Percentiles rank a stretch among this genome's conserved stretches.
Conservation (phyloP, 1,140 invertebrate species). For the Drosophila littoralis region DNA sequence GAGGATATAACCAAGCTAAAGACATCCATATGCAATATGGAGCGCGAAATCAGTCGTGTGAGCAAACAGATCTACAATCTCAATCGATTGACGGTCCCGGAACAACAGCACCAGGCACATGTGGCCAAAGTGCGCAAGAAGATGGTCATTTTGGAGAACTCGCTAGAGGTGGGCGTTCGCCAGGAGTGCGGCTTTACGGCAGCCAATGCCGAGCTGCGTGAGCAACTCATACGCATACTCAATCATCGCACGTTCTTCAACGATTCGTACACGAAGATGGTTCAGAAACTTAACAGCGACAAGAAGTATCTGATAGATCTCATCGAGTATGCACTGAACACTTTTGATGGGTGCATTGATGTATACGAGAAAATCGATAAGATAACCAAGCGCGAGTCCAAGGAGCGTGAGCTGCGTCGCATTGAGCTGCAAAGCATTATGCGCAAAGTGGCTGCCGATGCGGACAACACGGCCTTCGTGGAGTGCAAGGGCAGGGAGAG, state of each 20-base stretch:
- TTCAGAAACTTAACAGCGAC: conserved; percentile 73
- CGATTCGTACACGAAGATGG: conserved; percentile 69
- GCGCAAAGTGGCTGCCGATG: conserved; percentile 74
- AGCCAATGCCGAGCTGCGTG: conserved; percentile 61
- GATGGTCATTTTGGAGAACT: conserved; percentile 69
- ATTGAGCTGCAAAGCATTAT: conserved; percentile 75
- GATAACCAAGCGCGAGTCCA: conserved; percentile 58
- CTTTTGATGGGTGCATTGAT: conserved; percentile 72
- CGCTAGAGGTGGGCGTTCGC: conserved; percentile 65
- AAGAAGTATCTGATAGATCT: conserved; percentile 76
- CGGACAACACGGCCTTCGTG: conserved; percentile 66
- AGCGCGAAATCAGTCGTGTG: conserved; percentile 66
- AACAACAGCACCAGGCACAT: conserved; percentile 63
- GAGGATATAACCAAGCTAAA: conserved; percentile 63
- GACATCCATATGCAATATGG: conserved; percentile 66
- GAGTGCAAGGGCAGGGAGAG: conserved; percentile 64
- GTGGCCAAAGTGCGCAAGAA: conserved; percentile 55
- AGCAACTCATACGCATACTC: conserved; percentile 68
- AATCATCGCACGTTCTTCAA: conserved; percentile 74
- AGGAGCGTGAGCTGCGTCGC: conserved; percentile 62
- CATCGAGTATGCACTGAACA: conserved; percentile 70
- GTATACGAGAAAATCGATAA: conserved; percentile 73
- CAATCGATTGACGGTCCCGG: conserved; percentile 64
- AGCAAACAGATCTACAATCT: conserved; percentile 68
- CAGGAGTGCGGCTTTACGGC: conserved; percentile 72